A percentile compares a stretch with the other conserved stretches of the same genome.
These are phyloP conservation scores for Oncorhynchus nerka DNA, from an alignment of 2,113 vertebrate species.

Conservation along the genomic window DNA sequence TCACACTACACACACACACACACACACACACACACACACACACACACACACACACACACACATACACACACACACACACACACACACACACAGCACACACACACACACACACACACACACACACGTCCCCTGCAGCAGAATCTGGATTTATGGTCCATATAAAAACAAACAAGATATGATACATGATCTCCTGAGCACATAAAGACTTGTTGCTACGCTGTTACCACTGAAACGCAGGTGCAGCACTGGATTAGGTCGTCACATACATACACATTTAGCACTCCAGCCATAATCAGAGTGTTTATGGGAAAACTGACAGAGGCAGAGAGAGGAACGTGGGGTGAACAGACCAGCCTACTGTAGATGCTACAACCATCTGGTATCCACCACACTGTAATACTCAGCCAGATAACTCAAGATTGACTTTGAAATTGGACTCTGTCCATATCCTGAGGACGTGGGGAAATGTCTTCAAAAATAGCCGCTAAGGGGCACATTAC, in stretches of 20 bases:
- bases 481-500: too few species aligned
- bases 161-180: constrained; percentile 47
- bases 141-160: constrained; percentile 2
- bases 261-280: constrained; percentile 29
- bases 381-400: background rate
- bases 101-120: background rate
- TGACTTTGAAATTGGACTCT: too few species aligned
- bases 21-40: too few species aligned
- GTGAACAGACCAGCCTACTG: constrained; percentile 43
- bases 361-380: constrained; percentile 41
- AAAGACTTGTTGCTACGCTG: constrained; percentile 44
- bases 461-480: too few species aligned
- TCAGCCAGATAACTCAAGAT: too few species aligned
- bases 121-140: background rate
- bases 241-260: constrained; percentile 21
- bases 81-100: background rate
- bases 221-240: constrained; percentile 70
- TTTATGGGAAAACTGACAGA: constrained; percentile 65
- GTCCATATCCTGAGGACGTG: too few species aligned
- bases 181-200: constrained; percentile 40
- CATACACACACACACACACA: too few species aligned
- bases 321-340: constrained; percentile 48
- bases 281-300: constrained; percentile 65
- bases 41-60: too few species aligned
- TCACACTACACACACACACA: too few species aligned